Evolutionary conservation across 2,888 invertebrate genomes (phyloP), one percentile per base, ranked within the genome.

Genomic region (Itoplectis maculator): DNA sequence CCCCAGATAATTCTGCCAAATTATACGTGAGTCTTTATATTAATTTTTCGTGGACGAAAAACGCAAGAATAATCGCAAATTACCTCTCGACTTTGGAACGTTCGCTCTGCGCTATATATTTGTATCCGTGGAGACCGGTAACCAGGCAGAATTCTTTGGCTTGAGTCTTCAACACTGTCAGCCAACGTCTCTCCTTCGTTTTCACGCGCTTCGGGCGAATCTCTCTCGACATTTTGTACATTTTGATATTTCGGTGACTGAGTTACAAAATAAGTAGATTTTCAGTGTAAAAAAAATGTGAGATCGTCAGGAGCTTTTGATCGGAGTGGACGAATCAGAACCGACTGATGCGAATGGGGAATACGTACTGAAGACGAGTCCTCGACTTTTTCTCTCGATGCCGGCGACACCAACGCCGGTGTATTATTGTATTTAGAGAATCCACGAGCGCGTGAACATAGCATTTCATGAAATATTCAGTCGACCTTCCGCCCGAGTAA

Each of bases 121-220:
- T 95, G 86, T 95, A 96, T 0, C 96, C 96, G 88, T 96, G 96
- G 70, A 96, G 92, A 82, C 95, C 95, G 0, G 96, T 96, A 29
- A 95, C 94, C 70, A 94, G 93, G 86, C 96, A 96, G 92, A 96
- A 96, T 86, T 95, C 94, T 3, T 91, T 91, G 45, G 88, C 84
- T n/a, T 90, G 90, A 7, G 80, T 88, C 20, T 87, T 89, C 1
- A 90, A 29, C 4, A 87, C 78, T 5, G 13, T 80, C 8, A 20
- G 35, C 79, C 84, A 87, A 51, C 42, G 47, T 13, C 65, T 80
- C 7, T 72, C 51, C 40, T 49, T 79, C 9, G 75, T 86, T 75
- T 66, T 63, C 20, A 54, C 4, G 23, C 66, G 75, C 37, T 69
- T 79, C 15, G 69, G 76, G 4, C 61, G 75, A 56, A 79, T 63